These are phyloP conservation scores for Drymodes brunneopygia DNA, from an alignment of 2,113 vertebrate species.

Conservation along the genomic window DNA sequence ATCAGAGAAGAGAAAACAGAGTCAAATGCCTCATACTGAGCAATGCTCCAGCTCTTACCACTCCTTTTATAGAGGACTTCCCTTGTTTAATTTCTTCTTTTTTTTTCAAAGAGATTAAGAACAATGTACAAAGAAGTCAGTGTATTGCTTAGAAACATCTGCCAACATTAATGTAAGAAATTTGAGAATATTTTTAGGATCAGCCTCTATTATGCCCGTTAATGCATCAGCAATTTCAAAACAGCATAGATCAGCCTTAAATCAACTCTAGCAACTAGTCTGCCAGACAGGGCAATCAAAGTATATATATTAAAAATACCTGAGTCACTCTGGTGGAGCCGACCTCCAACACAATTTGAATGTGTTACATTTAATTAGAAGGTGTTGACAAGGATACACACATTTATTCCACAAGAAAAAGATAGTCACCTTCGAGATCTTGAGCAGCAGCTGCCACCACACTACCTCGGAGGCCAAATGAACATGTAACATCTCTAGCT, in stretches of 20 bases:
- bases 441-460: neutral
- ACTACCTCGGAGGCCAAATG: neutral
- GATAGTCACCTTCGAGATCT: neutral
- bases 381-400: neutral
- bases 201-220: neutral
- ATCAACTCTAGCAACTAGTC: neutral
- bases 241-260: neutral
- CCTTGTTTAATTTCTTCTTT: neutral
- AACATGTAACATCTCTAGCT: neutral
- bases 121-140: neutral
- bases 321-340: neutral
- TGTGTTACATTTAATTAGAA: slow-evolving; percentile 9
- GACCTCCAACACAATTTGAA: neutral
- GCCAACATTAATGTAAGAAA: slow-evolving; percentile 4
- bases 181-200: neutral
- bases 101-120: neutral
- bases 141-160: slow-evolving; percentile 2
- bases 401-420: neutral
- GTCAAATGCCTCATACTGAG: neutral
- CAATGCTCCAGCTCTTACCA: neutral
- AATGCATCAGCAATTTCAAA: neutral
- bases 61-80: neutral
- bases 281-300: neutral
- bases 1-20: neutral
- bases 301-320: neutral